Conservation (phyloP, 2,888 invertebrate genomes). For the Schizotus pectinicornis region DNA sequence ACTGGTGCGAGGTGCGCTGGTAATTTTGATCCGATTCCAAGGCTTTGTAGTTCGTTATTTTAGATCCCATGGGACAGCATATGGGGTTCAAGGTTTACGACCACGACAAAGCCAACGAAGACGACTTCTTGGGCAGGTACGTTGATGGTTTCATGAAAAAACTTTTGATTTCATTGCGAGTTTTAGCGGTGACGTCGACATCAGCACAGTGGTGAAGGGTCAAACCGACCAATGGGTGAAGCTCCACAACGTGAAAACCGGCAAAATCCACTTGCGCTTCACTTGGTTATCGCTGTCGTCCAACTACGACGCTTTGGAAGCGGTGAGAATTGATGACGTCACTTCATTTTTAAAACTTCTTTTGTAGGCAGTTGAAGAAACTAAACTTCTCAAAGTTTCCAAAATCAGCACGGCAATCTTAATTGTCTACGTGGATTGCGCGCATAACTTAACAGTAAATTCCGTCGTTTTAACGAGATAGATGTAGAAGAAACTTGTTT, state of each 20-base stretch:
- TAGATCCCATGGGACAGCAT: constrained; percentile 48
- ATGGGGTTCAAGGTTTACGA: constrained; percentile 48
- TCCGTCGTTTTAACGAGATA: constrained; percentile 8
- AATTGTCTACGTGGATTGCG: constrained; percentile 88
- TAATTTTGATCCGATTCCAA: neutral
- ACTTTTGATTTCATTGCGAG: constrained; percentile 27
- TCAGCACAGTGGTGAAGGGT: constrained; percentile 42
- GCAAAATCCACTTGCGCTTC: constrained; percentile 85
- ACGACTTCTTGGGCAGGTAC: constrained; percentile 49
- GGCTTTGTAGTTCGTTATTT: constrained; percentile 46
- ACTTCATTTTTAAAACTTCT: constrained; percentile 3
- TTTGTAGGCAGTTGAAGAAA: constrained; percentile 71
- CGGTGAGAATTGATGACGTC: constrained; percentile 62
- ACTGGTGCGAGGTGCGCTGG: constrained; percentile 87
- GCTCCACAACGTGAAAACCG: constrained; percentile 90
- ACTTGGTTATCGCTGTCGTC: constrained; percentile 84
- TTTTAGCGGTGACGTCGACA: constrained; percentile 70
- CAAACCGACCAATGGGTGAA: constrained; percentile 63
- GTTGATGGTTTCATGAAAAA: constrained; percentile 14
- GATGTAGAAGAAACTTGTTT: constrained; percentile 7
- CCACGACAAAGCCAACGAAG: constrained; percentile 47
- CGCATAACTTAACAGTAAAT: constrained; percentile 81
- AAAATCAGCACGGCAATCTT: constrained; percentile 77
- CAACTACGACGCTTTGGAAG: constrained; percentile 70
- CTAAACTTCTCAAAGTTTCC: constrained; percentile 71